Base-by-base conservation (phyloP, 2,113 vertebrate genomes). In the Hydrochoerus hydrochaeris region DNA sequence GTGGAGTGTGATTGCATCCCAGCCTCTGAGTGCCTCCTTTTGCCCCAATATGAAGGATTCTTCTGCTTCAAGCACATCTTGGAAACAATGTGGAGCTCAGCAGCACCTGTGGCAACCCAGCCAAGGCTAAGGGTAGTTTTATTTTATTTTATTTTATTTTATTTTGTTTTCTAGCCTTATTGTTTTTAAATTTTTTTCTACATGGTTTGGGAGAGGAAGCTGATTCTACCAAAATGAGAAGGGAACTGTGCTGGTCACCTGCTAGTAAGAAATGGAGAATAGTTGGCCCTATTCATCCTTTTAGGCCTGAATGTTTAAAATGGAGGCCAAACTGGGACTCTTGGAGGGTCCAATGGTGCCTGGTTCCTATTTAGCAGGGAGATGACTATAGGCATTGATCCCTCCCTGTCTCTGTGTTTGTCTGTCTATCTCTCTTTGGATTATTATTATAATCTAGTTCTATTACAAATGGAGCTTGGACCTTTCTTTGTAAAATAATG, bases 81-180 rank as follows among this genome's bases (percentile, higher is more conserved):
- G 84, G 87, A 96, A 96, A 93, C 60, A 67, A n/a, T 2, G 20
- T n/a, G 24, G 46, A 20, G 9, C 75, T 93, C 57, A 44, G 69
- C 62, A 32, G 54, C 67, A 84, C 75, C 24, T 49, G 32, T 0
- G 16, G 44, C 7, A 2, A 1, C 28, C 4, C 6, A 38, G 73
- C 49, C 22, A n/a, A 75, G 32, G 17, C 38, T 7, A 41, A 26
- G 20, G 2, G 32, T n/a, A 86, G 38, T 58, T 44, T 63, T 73
- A 26, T 38, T 77, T 57, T 57, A 4, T 57, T 57, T 57, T 57
- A 17, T 57, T 57, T 57, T 57, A 17, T 57, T 57, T 57, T 57
- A 17, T 57, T 57, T 57, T 57, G 44, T 24, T 24, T 65, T 22
- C 4, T 84, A 81, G 41, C 41, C 13, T 1, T 13, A 28, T 73